These are phyloP conservation scores for Colistium nudipinnis DNA, from an alignment of 2,113 vertebrate species.

Conservation along the genomic window DNA sequence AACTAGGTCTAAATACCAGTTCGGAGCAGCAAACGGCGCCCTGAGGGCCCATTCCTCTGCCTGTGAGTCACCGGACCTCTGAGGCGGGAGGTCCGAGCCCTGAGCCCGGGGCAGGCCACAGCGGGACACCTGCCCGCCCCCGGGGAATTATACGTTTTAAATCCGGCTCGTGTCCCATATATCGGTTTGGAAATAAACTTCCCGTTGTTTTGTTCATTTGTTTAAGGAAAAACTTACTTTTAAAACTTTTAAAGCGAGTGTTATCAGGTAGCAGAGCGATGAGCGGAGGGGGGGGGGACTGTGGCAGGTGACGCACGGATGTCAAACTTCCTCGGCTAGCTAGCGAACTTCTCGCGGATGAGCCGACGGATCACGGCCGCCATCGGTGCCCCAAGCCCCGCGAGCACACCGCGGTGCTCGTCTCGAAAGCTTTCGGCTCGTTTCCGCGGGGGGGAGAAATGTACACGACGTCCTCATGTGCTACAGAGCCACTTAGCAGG, in stretches of 20 bases:
- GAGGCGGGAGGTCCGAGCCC: conserved; percentile 11
- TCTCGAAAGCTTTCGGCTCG: background rate
- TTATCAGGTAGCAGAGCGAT: too few relatives aligned
- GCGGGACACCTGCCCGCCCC: conserved; percentile 44
- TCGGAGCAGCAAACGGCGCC: background rate
- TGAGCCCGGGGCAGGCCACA: conserved; percentile 8
- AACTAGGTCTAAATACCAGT: background rate
- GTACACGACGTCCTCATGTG: conserved; percentile 34
- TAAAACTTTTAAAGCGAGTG: too few relatives aligned
- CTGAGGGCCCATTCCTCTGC: background rate
- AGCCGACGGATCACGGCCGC: too few relatives aligned
- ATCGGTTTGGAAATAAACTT: too few relatives aligned
- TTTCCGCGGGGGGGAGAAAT: background rate
- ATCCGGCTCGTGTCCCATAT: too few relatives aligned
- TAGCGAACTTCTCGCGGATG: conserved; percentile 25
- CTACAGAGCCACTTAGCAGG: conserved; percentile 62
- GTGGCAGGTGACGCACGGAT: conserved; percentile 65
- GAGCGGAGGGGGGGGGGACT: background rate
- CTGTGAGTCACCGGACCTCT: background rate
- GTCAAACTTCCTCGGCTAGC: conserved; percentile 37
- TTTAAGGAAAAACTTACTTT: too few relatives aligned
- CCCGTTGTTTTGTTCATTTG: too few relatives aligned
- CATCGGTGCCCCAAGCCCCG: too few relatives aligned
- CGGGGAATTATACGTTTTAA: too few relatives aligned
- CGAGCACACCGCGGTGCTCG: background rate